These are phyloP conservation scores for Glaucopsyche alexis DNA, from an alignment of 2,888 invertebrate genomes.

Conservation along the genomic window DNA sequence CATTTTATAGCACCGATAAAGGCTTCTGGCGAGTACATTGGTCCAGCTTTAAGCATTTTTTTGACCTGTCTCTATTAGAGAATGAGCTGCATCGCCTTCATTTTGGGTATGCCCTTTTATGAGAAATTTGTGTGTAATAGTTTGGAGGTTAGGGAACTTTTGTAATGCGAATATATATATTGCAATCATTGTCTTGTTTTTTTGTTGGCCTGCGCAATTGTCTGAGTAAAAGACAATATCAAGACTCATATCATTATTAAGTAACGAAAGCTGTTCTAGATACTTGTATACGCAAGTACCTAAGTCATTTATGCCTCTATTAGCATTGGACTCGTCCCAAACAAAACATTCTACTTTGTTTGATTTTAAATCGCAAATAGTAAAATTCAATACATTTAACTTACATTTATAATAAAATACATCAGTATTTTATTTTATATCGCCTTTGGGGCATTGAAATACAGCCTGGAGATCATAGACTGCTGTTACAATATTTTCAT, in stretches of 20 bases:
- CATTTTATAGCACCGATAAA: slow-evolving; percentile 32
- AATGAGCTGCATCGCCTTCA: slow-evolving; percentile 41
- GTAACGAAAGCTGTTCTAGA: slow-evolving; percentile 40
- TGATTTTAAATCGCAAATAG: not conserved
- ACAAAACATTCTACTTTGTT: slow-evolving; percentile 40
- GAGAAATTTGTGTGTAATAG: slow-evolving; percentile 42
- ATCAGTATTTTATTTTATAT: too few relatives aligned
- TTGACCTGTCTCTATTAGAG: slow-evolving; percentile 37
- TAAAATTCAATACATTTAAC: slow-evolving; percentile 32
- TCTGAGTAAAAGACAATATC: slow-evolving; percentile 48
- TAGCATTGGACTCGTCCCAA: slow-evolving; percentile 49
- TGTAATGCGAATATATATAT: slow-evolving; percentile 39
- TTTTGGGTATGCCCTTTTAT: slow-evolving; percentile 43
- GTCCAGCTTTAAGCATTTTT: slow-evolving; percentile 33
- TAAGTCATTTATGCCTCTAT: slow-evolving; percentile 49
- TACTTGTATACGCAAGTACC: slow-evolving; percentile 49
- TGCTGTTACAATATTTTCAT: slow-evolving; percentile 3
- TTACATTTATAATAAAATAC: slow-evolving; percentile 48
- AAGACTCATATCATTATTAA: slow-evolving; percentile 29
- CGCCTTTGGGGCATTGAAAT: slow-evolving; percentile 47
- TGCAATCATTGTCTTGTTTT: slow-evolving; percentile 42
- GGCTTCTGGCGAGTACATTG: slow-evolving; percentile 34
- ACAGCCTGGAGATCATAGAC: slow-evolving; percentile 47
- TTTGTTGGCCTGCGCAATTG: slow-evolving; percentile 46
- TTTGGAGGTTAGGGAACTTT: slow-evolving; percentile 36